phyloP scores from a whole-genome alignment of 2,113 vertebrate species.

The Toxostoma redivivum region DNA sequence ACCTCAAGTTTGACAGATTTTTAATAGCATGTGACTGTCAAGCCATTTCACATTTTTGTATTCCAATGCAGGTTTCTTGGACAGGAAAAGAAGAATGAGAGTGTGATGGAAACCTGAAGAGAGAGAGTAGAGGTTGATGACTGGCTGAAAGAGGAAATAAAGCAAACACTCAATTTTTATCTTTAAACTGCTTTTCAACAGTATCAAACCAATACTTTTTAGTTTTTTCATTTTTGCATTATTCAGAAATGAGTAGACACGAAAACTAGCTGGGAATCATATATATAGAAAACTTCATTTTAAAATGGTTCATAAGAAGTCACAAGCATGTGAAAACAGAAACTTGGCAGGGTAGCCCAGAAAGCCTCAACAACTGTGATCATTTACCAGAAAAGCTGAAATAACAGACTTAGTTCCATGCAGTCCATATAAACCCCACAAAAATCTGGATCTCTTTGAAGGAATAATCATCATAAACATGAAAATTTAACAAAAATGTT shows the following conservation, averaged over 20 bases:
- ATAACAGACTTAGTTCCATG: not conserved
- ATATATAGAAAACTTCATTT: not conserved
- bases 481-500: not conserved
- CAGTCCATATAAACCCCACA: not conserved
- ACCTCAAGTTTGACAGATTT: not conserved
- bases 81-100: not conserved
- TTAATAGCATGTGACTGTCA: not conserved
- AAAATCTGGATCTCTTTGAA: not conserved
- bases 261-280: not conserved
- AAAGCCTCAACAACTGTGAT: not conserved
- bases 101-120: not conserved
- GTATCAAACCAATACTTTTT: not conserved
- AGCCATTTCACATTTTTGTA: not conserved
- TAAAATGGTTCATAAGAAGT: not conserved
- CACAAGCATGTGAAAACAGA: not conserved
- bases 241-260: not conserved
- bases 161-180: not conserved
- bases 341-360: not conserved
- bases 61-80: not conserved
- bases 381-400: not conserved
- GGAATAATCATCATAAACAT: not conserved
- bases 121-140: not conserved
- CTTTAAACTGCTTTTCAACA: not conserved
- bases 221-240: not conserved
- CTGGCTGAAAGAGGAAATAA: not conserved